Evolutionary conservation across 2,797 vertebrate species (phyloP).

Genomic region (Danio aesculapii): DNA sequence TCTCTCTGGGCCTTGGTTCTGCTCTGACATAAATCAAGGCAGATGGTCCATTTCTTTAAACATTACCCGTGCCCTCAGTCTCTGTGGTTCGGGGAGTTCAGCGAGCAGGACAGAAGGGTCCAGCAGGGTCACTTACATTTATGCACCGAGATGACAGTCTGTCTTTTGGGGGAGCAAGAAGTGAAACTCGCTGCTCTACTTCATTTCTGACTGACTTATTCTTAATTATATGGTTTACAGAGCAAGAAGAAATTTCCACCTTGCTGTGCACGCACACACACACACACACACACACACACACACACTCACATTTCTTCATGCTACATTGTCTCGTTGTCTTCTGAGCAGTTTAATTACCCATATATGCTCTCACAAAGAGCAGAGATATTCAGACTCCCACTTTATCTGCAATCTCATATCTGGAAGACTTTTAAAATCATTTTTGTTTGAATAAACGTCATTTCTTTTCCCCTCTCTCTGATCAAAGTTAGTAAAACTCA

Average conservation of each 20-base stretch:
- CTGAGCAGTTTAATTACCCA: slow-evolving; percentile 41
- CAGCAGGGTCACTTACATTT: background rate
- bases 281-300: slow-evolving; percentile 3
- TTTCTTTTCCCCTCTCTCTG: slow-evolving; percentile 3
- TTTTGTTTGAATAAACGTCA: background rate
- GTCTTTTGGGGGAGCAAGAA: background rate
- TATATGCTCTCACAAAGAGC: slow-evolving; percentile 16
- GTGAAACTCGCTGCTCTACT: slow-evolving; percentile 2
- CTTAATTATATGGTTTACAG: slow-evolving; percentile 23
- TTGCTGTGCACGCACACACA: slow-evolving; percentile 6
- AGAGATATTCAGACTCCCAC: slow-evolving; percentile 9
- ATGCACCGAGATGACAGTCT: background rate
- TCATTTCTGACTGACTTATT: slow-evolving; percentile 22
- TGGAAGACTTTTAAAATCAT: background rate
- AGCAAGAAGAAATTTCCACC: background rate
- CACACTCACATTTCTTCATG: slow-evolving; percentile 10
- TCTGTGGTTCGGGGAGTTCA: slow-evolving; percentile 13
- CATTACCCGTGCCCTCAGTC: slow-evolving; percentile 8
- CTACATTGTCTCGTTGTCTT: slow-evolving; percentile 37
- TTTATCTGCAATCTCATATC: slow-evolving; percentile 28
- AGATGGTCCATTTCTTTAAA: slow-evolving; percentile 48
- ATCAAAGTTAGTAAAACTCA: background rate
- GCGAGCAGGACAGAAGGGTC: slow-evolving; percentile 7
- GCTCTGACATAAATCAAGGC: slow-evolving; percentile 36
- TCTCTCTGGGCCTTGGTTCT: background rate